Evolutionary conservation across 2,888 invertebrate species (phyloP), one percentile per base, ranked within the genome.

Genomic region (Liodrosophila aerea): DNA sequence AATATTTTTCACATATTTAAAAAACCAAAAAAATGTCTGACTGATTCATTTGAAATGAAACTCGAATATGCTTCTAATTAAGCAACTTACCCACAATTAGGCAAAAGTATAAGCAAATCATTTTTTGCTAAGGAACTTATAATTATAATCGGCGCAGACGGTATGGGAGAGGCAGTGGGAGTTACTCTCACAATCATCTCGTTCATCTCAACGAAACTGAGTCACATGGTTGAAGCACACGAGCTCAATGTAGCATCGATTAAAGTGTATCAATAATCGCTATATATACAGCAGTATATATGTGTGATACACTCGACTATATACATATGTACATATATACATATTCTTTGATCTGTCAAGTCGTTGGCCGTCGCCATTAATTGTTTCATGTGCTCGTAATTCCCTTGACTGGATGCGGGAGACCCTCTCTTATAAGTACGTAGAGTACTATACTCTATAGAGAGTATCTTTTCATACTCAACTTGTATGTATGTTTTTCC

Each of bases 191-290:
- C 16, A 9, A 11, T 34, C 34, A 9, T 16, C 11, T 39, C 18
- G 7, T 39, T 7, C 29, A 29, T 1, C 18, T 16, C n/a, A 11
- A 39, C 7, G 11, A 39, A n/a, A 52, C 36, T 65, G 73, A 80
- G 59, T 83, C 76, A 76, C 76, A 83, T 78, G 63, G 63, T 50
- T 15, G 45, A 59, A 37, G 57, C 78, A 68, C 72, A 78, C 69
- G 83, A 76, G 64, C 64, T 64, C 59, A 59, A 47, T 53, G 37
- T 39, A 37, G 22, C 60, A 66, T 56, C 71, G 72, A 82, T 77
- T 71, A 71, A 74, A 47, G 36, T 57, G 44, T 66, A 49, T 44
- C 49, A 50, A 61, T 50, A 46, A 47, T 64, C 47, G 33, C 50
- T 40, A 11, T 47, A 40, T 31, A 49, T 54, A 54, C 7, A 33